These are phyloP conservation scores for Patiria miniata DNA, from an alignment of 35 echinoderm and acorn worm species.

Conservation along the genomic window DNA sequence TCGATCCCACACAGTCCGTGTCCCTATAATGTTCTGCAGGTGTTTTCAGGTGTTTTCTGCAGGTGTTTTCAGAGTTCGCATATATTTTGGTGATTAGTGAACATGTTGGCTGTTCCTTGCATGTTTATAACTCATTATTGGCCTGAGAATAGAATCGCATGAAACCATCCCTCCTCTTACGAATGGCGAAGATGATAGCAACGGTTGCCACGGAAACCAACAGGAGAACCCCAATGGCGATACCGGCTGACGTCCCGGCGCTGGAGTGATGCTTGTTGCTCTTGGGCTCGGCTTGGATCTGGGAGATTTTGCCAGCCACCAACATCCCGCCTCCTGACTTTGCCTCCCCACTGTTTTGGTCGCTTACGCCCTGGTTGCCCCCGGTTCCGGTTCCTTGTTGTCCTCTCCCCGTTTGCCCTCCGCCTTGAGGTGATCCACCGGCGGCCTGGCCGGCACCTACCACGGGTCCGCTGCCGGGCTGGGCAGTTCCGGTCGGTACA, in stretches of 20 bases:
- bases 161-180: background rate
- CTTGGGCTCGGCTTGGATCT: background rate
- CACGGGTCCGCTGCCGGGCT: background rate
- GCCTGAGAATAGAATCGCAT: constrained; percentile 2
- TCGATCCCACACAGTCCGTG: no score
- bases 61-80: no score
- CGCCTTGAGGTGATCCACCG: background rate
- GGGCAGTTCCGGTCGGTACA: background rate
- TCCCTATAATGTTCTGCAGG: no score
- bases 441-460: background rate
- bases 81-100: no score
- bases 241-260: background rate
- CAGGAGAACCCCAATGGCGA: background rate
- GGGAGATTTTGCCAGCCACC: background rate
- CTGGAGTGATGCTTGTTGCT: background rate
- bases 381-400: background rate
- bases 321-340: background rate
- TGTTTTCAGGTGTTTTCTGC: no score
- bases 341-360: background rate
- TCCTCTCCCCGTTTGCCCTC: background rate
- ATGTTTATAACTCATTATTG: background rate
- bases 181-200: constrained; percentile 9
- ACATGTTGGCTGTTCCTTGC: background rate
- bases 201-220: background rate
- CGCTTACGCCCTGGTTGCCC: background rate